Base-by-base conservation (phyloP, 2,113 vertebrate species). In the Ochotona curzoniae region DNA sequence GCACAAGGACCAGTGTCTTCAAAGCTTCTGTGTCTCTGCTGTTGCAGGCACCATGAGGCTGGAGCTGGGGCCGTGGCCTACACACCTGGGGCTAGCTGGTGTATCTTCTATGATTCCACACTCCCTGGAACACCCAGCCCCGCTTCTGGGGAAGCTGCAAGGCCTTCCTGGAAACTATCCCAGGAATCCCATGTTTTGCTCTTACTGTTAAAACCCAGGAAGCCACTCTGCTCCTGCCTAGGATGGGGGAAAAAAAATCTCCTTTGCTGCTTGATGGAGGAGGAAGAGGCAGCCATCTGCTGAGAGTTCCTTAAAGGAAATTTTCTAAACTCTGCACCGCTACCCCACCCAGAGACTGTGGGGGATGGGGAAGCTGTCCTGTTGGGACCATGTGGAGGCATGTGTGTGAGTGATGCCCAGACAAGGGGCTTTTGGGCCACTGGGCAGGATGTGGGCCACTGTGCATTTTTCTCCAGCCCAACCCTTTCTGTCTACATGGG, bases 131-230 rank as follows among this genome's bases (percentile, higher is more conserved):
- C 51, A 21, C 21, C 30, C 60, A 32, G 57, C 69, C 73, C 38
- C 38, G 44, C 32, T 84, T 84, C 91, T 44, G 74, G 86, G 79
- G 85, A 66, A 71, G 78, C 85, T 85, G 38, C 35, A 26, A 64
- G 57, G 80, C 32, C 87, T 93, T 96, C 93, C 89, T 85, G 93
- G 93, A 95, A 93, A n/a, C n/a, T 38, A 32, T 28, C 21, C 47
- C 38, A n/a, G 78, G 78, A 49, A 12, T 64, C 71, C 13, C 5
- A 2, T 25, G 54, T 26, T 64, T 25, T 60, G 60, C 49, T 67
- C 32, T 38, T 32, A 20, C 67, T 89, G 67, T 83, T 0, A 0
- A 93, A 92, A 82, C 89, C 80, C 76, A 76, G 87, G 89, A 93
- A 91, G 80, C 26, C 5, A 32, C 38, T 32, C 5, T 0, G 3